Evolutionary conservation across 2,113 vertebrate genomes (phyloP).

Genomic region (Felis catus): DNA sequence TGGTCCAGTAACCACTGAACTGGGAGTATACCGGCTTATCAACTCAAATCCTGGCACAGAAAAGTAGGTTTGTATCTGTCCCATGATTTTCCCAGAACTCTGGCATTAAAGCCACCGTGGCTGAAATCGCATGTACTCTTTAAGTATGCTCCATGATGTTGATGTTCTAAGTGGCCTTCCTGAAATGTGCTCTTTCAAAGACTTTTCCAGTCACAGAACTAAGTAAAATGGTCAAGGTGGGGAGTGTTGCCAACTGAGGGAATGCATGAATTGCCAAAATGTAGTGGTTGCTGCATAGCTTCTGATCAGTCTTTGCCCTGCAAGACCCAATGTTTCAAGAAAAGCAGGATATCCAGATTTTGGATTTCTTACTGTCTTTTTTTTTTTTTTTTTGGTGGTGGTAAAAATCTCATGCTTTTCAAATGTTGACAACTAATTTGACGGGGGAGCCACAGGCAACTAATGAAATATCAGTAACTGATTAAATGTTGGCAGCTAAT

Average conservation of each 20-base stretch:
- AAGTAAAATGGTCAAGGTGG: background rate
- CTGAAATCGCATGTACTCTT: background rate
- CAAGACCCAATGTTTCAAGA: background rate
- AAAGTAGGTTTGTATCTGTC: background rate
- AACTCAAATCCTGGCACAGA: background rate
- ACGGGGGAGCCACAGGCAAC: background rate
- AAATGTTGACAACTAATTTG: background rate
- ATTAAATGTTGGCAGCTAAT: background rate
- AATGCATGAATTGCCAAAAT: background rate
- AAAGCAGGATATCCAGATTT: background rate
- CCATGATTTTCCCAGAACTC: background rate
- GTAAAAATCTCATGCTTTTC: constrained; percentile 19
- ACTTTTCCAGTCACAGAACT: background rate
- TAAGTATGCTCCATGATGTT: background rate
- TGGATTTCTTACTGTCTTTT: background rate
- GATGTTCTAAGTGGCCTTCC: background rate
- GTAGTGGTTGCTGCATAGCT: background rate
- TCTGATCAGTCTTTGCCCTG: background rate
- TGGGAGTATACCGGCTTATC: background rate
- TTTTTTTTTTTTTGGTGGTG: background rate
- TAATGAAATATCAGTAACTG: constrained; percentile 9
- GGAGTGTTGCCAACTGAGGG: background rate
- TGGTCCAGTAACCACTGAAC: background rate
- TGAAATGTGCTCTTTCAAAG: background rate
- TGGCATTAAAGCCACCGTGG: background rate